Evolutionary conservation across 2,888 invertebrate genomes (phyloP).

Genomic region (Kuschelorhynchus macadamiae): DNA sequence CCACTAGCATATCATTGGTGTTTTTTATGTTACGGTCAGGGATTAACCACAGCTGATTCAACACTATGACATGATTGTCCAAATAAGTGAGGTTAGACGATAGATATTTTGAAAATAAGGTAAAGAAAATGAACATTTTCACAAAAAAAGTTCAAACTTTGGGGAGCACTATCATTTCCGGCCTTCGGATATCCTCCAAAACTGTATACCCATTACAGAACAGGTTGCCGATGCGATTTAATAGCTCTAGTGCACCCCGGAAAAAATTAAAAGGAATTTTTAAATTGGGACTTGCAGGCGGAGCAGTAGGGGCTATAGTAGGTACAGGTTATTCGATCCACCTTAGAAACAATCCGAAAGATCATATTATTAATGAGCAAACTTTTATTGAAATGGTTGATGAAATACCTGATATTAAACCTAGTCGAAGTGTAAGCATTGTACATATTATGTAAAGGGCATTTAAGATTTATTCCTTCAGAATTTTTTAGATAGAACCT

Average conservation of each 20-base stretch:
- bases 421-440: conserved; percentile 69
- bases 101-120: background rate
- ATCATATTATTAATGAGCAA: conserved; percentile 69
- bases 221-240: conserved; percentile 12
- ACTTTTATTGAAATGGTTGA: conserved; percentile 62
- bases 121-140: conserved; percentile 13
- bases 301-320: conserved; percentile 67
- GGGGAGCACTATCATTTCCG: conserved; percentile 1
- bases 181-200: background rate
- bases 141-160: conserved; percentile 29
- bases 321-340: conserved; percentile 71
- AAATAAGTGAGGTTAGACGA: background rate
- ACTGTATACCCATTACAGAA: conserved; percentile 1
- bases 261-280: conserved; percentile 54
- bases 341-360: conserved; percentile 66
- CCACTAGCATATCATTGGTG: too few relatives aligned
- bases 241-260: conserved; percentile 19
- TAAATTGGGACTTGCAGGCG: conserved; percentile 65
- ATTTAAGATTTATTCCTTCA: too few relatives aligned
- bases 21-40: too few relatives aligned
- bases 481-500: background rate
- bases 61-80: conserved; percentile 7
- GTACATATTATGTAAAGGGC: background rate
- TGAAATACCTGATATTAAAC: conserved; percentile 66
- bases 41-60: too few relatives aligned